Evolutionary conservation across 2,113 vertebrate genomes (phyloP).

Genomic region (Bettongia penicillata): DNA sequence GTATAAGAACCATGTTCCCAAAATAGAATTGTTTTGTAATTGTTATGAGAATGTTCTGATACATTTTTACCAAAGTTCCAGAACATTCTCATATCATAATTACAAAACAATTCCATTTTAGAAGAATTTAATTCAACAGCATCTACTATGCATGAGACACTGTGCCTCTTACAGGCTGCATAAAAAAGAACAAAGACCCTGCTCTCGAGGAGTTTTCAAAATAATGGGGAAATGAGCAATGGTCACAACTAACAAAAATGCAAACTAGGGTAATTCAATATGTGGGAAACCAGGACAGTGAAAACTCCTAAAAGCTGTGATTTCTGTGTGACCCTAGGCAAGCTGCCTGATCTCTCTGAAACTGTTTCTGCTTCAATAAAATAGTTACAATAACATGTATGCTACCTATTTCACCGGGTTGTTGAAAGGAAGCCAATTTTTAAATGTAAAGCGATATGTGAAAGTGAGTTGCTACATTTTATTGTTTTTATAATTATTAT

Average conservation of each 20-base stretch:
- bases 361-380: background rate
- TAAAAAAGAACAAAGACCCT: background rate
- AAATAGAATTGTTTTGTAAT: background rate
- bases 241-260: background rate
- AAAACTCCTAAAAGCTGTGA: background rate
- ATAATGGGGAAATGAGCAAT: background rate
- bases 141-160: background rate
- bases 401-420: background rate
- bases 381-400: background rate
- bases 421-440: background rate
- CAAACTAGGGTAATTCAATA: background rate
- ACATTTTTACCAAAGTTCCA: background rate
- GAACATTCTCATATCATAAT: no score
- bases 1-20: background rate
- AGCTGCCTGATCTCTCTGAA: background rate
- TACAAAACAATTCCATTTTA: background rate
- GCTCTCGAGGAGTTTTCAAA: background rate
- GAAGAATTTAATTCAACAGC: background rate
- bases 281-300: background rate
- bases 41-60: background rate
- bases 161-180: background rate
- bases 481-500: background rate
- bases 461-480: background rate
- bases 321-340: background rate
- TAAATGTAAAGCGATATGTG: background rate